Base-by-base conservation (phyloP, 2,113 vertebrate genomes). In the Phylloscopus trochilus region DNA sequence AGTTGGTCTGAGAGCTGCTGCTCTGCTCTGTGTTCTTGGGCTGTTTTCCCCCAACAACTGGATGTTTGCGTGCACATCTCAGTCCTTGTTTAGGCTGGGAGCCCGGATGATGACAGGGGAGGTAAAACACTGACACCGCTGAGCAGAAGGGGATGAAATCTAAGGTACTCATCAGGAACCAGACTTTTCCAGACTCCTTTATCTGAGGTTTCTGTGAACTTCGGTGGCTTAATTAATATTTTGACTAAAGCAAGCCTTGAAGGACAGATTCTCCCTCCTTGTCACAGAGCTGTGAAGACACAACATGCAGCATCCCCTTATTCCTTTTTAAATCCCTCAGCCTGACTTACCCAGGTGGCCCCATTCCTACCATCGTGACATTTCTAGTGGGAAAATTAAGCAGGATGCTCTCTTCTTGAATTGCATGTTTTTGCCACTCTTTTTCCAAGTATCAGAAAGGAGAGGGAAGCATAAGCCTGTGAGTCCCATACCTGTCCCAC, bases 11-110 rank as follows among this genome's bases (percentile, higher is more conserved):
- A 77, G 55, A 80, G 52, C 78, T 90, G 70, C 58, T 59, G 66
- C 53, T 68, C 41, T 6, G 3, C 53, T 51, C 70, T 2, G 0
- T 52, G 59, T 22, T 30, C 66, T 64, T 15, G 9, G 28, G 41
- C 72, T 89, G 69, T 41, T 70, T 10, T 19, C 33, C 14, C 16
- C 6, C 30, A n/a, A 23, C 1, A 1, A 21, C 24, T 72, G 43
- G n/a, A 44, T 78, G 73, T 87, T 92, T 94, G 86, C 1, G 0
- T 90, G 93, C 2, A 3, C 58, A 5, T 83, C 83, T 69, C 20
- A 17, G 87, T n/a, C 56, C 56, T 81, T 93, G 92, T 97, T 95
- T 93, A 73, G 95, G 83, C 95, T 95, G 66, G 49, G 66, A 84
- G 60, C 16, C 19, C 20, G 13, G 27, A 44, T 55, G 44, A 10